Base-by-base conservation (phyloP, 1,140 invertebrate genomes). In the Trichogramma pretiosum region DNA sequence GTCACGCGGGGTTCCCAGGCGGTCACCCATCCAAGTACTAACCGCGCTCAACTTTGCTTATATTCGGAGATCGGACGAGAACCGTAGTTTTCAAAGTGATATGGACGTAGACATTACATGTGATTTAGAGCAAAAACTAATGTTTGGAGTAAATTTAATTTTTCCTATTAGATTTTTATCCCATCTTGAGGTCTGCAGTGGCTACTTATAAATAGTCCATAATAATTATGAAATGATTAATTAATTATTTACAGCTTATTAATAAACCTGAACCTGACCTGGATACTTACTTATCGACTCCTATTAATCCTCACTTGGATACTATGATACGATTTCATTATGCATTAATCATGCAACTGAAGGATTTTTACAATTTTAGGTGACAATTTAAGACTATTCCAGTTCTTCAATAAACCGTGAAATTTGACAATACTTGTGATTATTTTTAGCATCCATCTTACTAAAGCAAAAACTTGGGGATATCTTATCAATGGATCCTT, bases 321-420 rank as follows among this genome's bases (percentile, higher is more conserved):
- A 75, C 77, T 0, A 73, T 82, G 67, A 74, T 76, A 56, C 73
- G 79, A 55, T 76, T 77, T 53, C 79, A 82, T 57, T 78, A 73
- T 55, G 71, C 65, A 40, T 52, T 82, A 10, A 54, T 82, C 34
- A 65, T 72, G 45, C 74, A 76, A 55, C 68, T 82, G 16, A 65
- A 67, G 45, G 75, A 81, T 53, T 76, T 77, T 62, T 82, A 73
- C 54, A 81, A 82, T 64, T 79, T 77, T 54, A 76, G 72, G 75
- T 80, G 72, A n/a, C 26, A 28, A 8, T 13, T 13, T 28, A 8
- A 28, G 7, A 28, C 14, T 13, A 24, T 5, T 8, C 5, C 14
- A 21, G 21, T 28, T n/a, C 2, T n/a, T n/a, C 30, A 18, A 21
- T 13, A 8, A 28, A 28, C 7, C 17, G 33, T 9, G 17, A 34